phyloP scores from a whole-genome alignment of 2,797 vertebrate genomes.

The Corythornis leucogaster region DNA sequence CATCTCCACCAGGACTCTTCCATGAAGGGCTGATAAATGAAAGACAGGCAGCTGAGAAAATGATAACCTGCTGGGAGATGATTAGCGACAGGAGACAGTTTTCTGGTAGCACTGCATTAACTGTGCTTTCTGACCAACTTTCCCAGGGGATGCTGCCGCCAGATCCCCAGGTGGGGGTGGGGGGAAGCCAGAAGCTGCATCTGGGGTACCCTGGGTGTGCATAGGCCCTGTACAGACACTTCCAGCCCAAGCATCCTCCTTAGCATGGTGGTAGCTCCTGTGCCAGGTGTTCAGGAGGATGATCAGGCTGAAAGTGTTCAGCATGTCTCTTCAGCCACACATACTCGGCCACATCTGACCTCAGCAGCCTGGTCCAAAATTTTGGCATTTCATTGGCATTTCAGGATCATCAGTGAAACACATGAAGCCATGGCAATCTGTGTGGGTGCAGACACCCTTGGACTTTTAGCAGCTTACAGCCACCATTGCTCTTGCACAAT shows the following conservation, averaged over 20 bases:
- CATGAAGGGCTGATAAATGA: constrained; percentile 17
- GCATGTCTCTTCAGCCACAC: not conserved
- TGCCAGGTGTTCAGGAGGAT: not conserved
- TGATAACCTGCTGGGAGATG: not conserved
- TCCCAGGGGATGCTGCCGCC: not conserved
- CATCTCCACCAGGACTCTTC: constrained; percentile 16
- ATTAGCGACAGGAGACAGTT: constrained; percentile 1
- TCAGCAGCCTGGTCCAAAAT: not conserved
- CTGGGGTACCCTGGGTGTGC: rapidly evolving
- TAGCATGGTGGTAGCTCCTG: not conserved
- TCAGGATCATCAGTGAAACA: not conserved
- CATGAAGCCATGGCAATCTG: rapidly evolving
- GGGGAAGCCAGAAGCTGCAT: not conserved
- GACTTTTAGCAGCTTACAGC: not conserved
- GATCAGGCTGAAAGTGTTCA: rapidly evolving
- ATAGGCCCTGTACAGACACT: not conserved
- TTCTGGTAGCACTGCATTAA: not conserved
- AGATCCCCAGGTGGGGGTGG: rapidly evolving
- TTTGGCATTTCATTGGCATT: not conserved
- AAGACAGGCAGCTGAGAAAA: not conserved
- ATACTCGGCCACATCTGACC: not conserved
- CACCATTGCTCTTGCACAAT: rapidly evolving
- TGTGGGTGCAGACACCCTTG: not conserved
- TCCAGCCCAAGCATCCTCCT: not conserved
- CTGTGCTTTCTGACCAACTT: not conserved